A percentile compares a stretch with the other conserved stretches of the same genome.
These are phyloP conservation scores for Dermatemys mawii DNA, from an alignment of 2,113 vertebrate species.

Conservation along the genomic window DNA sequence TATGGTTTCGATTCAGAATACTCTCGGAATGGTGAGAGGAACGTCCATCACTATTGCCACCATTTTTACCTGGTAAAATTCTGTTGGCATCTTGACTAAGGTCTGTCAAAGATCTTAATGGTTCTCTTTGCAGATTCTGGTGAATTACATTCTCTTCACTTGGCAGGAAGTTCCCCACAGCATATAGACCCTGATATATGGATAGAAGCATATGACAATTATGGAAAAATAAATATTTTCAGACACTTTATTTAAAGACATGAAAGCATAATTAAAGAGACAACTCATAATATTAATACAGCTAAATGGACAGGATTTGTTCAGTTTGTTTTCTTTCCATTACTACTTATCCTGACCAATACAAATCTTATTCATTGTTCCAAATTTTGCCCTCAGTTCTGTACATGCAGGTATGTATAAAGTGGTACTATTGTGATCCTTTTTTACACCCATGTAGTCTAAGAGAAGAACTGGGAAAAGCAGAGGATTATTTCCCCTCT, in stretches of 20 bases:
- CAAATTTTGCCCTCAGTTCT: background rate
- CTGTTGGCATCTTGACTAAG: conserved; percentile 89
- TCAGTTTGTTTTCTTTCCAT: background rate
- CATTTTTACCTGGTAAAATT: conserved; percentile 89
- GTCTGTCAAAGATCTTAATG: conserved; percentile 87
- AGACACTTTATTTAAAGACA: too few species aligned
- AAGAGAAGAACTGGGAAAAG: background rate
- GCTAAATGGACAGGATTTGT: background rate
- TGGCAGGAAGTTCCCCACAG: conserved; percentile 95
- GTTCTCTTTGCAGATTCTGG: conserved; percentile 75
- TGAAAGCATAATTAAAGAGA: too few species aligned
- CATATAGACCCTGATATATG: conserved; percentile 88
- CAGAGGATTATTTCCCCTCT: background rate
- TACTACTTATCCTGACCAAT: background rate
- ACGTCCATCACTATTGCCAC: conserved; percentile 79
- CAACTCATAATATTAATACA: background rate
- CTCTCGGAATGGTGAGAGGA: conserved; percentile 85
- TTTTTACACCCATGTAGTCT: background rate
- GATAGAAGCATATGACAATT: conserved; percentile 54
- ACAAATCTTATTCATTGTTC: background rate
- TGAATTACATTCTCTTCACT: conserved; percentile 84
- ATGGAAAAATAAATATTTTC: background rate
- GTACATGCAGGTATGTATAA: background rate
- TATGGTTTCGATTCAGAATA: conserved; percentile 87
- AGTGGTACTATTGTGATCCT: background rate